Base-by-base conservation (phyloP, 2,888 invertebrate genomes). In the Epinotia bilunana region DNA sequence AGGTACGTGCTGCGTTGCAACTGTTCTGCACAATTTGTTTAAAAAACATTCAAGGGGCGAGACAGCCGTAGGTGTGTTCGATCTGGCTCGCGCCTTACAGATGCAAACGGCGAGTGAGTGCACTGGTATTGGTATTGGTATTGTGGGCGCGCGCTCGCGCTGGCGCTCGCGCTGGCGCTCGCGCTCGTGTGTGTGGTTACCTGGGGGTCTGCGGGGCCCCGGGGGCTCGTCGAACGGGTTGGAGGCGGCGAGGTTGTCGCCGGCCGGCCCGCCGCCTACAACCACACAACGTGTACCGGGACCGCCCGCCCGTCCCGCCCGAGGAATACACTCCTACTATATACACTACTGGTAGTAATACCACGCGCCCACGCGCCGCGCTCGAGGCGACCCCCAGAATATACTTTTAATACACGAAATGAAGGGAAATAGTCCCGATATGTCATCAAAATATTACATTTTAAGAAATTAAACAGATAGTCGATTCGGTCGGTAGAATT, bases 161-260 rank as follows among this genome's bases (percentile, higher is more conserved):
- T 33, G n/a, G n/a, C 13, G 46, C 13, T 46, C 46, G 46, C 46
- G 23, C 23, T 13, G 28, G 16, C 43, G 18, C 33, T 33, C 23
- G 0, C 23, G 23, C 23, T 28, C 23, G 72, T 7, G 75, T 69
- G 87, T 83, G 83, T 82, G 82, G 82, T 86, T 92, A 93, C 93
- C 94, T 94, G 92, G 94, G 89, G 93, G 91, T 90, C 92, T 88
- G 83, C 93, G 85, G 78, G 93, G 93, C 90, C 93, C 93, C 87
- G 95, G 95, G 88, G 95, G 95, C 95, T 97, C 97, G 94, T 97
- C 97, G 95, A 97, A 97, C 83, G 97, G 97, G 95, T 97, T 97
- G 91, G 97, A 97, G 91, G 97, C 97, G 95, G 95, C 97, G 90
- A 97, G 96, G 95, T 97, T 97, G 95, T 97, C 97, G 83, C 91